Percentiles rank a stretch among this genome's conserved stretches.
Conservation (phyloP, 2,113 vertebrate genomes). For the Saccopteryx leptura region DNA sequence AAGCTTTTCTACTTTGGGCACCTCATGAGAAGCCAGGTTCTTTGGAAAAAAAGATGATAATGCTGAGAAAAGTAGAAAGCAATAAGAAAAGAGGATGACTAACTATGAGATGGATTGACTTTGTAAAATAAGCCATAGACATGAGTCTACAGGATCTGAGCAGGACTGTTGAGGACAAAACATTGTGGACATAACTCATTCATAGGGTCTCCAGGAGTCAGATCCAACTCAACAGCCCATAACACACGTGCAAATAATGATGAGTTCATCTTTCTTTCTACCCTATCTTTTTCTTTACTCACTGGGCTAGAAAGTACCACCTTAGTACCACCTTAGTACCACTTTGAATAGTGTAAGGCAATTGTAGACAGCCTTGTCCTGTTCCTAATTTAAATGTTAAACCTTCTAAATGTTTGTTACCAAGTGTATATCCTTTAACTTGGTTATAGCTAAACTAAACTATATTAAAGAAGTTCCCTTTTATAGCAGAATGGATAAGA, state of each 20-base stretch:
- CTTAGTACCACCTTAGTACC: background rate
- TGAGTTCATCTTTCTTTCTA: background rate
- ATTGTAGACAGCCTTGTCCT: background rate
- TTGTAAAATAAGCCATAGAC: background rate
- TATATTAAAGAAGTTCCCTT: background rate
- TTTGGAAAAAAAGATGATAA: background rate
- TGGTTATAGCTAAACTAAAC: background rate
- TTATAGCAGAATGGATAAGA: background rate
- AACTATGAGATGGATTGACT: background rate
- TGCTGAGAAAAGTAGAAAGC: background rate
- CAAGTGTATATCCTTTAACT: background rate
- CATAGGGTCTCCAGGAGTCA: background rate
- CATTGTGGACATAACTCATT: background rate
- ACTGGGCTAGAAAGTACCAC: background rate
- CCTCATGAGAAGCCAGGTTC: background rate
- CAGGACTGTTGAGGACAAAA: background rate
- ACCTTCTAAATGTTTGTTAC: background rate
- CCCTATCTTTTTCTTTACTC: background rate
- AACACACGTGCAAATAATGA: background rate
- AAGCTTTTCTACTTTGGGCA: background rate
- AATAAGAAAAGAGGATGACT: background rate
- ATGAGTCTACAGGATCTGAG: background rate
- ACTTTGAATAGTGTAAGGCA: background rate
- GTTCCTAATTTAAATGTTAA: background rate
- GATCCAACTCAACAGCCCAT: background rate